Percentiles rank a stretch among this genome's conserved stretches.
phyloP scores from a whole-genome alignment of 2,888 invertebrate species.

The Anagyrus pseudococci region DNA sequence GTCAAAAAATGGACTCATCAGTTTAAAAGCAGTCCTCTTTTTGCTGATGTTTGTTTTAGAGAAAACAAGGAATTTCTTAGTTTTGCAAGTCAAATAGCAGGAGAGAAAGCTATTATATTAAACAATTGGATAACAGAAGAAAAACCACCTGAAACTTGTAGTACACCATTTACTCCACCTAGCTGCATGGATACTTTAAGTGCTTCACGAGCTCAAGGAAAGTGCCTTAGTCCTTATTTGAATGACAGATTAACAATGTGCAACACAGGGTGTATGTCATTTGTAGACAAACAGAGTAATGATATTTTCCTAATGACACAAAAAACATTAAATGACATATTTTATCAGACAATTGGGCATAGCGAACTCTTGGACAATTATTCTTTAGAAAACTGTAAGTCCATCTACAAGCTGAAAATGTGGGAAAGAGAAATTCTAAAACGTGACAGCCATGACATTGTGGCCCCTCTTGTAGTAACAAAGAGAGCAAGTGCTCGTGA shows the following conservation, averaged over 20 bases:
- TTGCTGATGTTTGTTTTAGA: slow-evolving; percentile 58
- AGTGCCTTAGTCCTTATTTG: slow-evolving; percentile 53
- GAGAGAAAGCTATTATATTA: slow-evolving; percentile 51
- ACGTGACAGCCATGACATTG: slow-evolving; percentile 8
- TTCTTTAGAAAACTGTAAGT: slow-evolving; percentile 48
- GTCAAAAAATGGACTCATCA: slow-evolving; percentile 68
- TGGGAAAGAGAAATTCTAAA: slow-evolving; percentile 49
- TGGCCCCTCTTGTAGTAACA: slow-evolving; percentile 24
- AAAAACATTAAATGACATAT: slow-evolving; percentile 57
- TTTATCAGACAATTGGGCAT: slow-evolving; percentile 56
- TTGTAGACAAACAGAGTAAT: slow-evolving; percentile 39
- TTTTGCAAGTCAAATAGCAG: slow-evolving; percentile 51
- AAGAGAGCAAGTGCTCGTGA: slow-evolving; percentile 27
- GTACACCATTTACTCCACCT: slow-evolving; percentile 52
- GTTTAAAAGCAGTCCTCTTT: slow-evolving; percentile 64
- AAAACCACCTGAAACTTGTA: slow-evolving; percentile 46
- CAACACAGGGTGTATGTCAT: slow-evolving; percentile 48
- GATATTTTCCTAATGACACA: slow-evolving; percentile 49
- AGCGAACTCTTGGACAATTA: slow-evolving; percentile 43
- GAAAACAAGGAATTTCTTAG: slow-evolving; percentile 50
- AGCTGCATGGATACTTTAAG: slow-evolving; percentile 49
- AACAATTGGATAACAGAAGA: slow-evolving; percentile 52
- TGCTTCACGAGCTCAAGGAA: slow-evolving; percentile 49
- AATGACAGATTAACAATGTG: slow-evolving; percentile 49
- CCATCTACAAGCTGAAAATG: slow-evolving; percentile 47